Conservation (phyloP, 1,140 invertebrate genomes). For the Caerostris extrusa region DNA sequence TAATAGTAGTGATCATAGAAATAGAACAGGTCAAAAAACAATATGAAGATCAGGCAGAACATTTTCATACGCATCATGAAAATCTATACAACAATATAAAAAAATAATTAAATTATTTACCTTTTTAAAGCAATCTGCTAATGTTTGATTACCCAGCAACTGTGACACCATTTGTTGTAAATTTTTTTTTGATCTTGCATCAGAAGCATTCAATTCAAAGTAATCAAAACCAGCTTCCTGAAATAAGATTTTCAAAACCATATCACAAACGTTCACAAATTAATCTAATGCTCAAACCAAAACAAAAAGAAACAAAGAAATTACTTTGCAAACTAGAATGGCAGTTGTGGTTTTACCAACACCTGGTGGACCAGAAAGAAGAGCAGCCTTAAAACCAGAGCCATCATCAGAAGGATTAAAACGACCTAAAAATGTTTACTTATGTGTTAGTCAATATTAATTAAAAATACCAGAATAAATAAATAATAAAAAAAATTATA, state of each 20-base stretch:
- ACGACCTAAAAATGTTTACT: conserved; percentile 17
- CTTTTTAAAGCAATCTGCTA: conserved; percentile 85
- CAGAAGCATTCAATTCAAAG: conserved; percentile 98
- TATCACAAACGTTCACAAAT: neutral
- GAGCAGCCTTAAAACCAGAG: conserved; percentile 93
- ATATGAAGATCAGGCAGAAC: too few relatives aligned
- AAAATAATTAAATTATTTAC: conserved; percentile 78
- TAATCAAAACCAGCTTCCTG: conserved; percentile 87
- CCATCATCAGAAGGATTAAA: conserved; percentile 87
- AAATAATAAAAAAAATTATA: too few relatives aligned
- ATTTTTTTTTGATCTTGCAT: conserved; percentile 95
- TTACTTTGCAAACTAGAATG: conserved; percentile 82
- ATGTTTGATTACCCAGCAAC: conserved; percentile 86
- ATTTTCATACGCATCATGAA: too few relatives aligned
- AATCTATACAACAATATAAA: neutral
- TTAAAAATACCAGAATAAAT: too few relatives aligned
- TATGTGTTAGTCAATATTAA: too few relatives aligned
- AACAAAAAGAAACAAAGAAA: neutral
- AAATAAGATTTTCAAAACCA: conserved; percentile 82
- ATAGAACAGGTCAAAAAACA: too few relatives aligned
- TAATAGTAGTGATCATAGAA: too few relatives aligned
- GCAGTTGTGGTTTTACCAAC: conserved; percentile 87
- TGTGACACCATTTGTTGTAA: conserved; percentile 91
- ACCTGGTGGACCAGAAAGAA: conserved; percentile 97
- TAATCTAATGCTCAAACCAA: neutral